These are phyloP conservation scores for Geodia barretti DNA, from an alignment of 37 sponge, comb jelly and placozoan genomes.

Conservation along the genomic window DNA sequence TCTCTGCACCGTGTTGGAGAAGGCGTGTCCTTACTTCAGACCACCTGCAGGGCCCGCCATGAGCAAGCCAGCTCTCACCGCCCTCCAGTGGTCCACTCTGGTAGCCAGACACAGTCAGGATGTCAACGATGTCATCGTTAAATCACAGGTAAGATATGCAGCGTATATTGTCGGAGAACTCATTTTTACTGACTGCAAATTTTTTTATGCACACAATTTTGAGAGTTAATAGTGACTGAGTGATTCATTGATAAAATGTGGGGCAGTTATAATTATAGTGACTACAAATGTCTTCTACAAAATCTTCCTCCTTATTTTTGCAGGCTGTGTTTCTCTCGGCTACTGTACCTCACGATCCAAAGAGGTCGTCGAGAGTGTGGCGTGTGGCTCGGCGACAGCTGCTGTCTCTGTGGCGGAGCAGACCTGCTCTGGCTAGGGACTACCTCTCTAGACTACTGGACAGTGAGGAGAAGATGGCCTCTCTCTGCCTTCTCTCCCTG, in stretches of 20 bases:
- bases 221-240: no score
- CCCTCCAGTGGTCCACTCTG: constrained; percentile 16
- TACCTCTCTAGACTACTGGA: neutral
- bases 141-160: neutral
- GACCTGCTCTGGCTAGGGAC: neutral
- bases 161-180: no score
- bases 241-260: no score
- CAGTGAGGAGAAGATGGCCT: neutral
- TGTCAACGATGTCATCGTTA: neutral
- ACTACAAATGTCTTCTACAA: no score
- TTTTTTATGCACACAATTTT: no score
- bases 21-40: neutral
- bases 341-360: neutral
- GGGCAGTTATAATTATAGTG: no score
- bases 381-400: neutral
- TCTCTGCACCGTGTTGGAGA: neutral
- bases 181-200: no score
- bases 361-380: neutral
- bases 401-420: neutral
- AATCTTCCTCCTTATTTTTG: neutral
- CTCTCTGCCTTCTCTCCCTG: neutral
- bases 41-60: neutral
- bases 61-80: constrained; percentile 29
- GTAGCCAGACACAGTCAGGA: neutral
- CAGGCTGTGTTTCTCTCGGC: neutral